Evolutionary conservation across 2,113 vertebrate genomes (phyloP), one percentile per base, ranked within the genome.

Genomic region (Trematocara variabile): DNA sequence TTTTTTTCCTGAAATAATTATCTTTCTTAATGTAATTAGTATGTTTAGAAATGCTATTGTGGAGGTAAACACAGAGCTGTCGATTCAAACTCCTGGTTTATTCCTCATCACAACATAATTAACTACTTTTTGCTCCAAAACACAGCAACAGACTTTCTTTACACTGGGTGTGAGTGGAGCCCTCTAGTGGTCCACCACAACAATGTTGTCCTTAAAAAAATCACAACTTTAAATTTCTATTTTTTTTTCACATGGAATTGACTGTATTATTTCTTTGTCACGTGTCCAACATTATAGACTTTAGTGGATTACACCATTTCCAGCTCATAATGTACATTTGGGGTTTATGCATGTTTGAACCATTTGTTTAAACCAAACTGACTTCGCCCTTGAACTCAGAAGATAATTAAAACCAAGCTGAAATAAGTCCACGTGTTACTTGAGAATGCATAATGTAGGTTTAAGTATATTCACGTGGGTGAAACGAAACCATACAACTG

Each of bases 371-470:
- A 56, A 18, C 41, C 28, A 48, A 30, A 48, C 41, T 30, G 14
- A 1, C 8, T 4, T 30, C 4, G 14, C 22, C 5, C 1, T 1
- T 16, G 0, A 9, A 9, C 12, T 28, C 39, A 5, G n/a, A 25
- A 44, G 20, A 44, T 6, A 25, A 70, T 73, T 73, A 6, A 2
- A 73, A 48, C 5, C 2, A 16, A 28, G 5, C 14, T 73, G 14
- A 73, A 46, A 16, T 28, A 5, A 46, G 22, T 28, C 41, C 22
- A 73, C 22, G 14, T 48, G 48, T 0, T 73, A 73, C 65, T 6
- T 44, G 13, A 2, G 10, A 70, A 25, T 16, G 2, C 1, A 46
- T 18, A 46, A 16, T 28, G 0, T 28, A 73, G 22, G 20, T 10
- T 46, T 48, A 1, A 75, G 41, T 30, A 30, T 48, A 30, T 7